phyloP scores from a whole-genome alignment of 2,113 vertebrate genomes.

The Ceratotherium simum region DNA sequence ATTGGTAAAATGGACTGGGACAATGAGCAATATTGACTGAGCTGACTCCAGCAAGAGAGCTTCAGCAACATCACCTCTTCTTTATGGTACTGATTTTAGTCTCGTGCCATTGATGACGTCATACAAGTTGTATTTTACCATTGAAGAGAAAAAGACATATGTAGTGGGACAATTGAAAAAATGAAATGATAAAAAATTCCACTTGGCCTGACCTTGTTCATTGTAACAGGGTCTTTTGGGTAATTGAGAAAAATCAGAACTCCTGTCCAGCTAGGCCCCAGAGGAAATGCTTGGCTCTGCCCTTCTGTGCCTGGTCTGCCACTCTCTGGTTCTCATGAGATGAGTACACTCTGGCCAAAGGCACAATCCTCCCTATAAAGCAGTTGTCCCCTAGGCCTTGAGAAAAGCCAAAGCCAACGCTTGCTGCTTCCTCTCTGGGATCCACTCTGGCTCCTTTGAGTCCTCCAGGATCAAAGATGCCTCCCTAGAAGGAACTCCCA shows the following conservation, averaged over 20 bases:
- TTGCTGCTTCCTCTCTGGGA: background rate
- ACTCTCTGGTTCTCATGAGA: background rate
- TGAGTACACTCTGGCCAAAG: background rate
- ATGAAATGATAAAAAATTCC: background rate
- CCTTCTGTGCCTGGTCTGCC: background rate
- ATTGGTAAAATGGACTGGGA: background rate
- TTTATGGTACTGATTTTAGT: background rate
- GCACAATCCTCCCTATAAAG: background rate
- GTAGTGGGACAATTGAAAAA: background rate
- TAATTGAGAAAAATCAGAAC: slow-evolving; percentile 49
- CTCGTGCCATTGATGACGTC: background rate
- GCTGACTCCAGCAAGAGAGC: background rate
- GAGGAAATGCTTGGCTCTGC: background rate
- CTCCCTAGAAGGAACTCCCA: background rate
- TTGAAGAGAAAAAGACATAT: background rate
- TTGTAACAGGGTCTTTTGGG: background rate
- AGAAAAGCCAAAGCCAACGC: slow-evolving; percentile 9
- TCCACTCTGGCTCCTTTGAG: background rate
- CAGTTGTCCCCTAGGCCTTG: background rate
- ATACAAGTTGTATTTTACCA: background rate
- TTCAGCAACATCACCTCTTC: background rate
- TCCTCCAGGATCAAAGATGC: background rate
- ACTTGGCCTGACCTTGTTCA: background rate
- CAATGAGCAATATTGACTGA: background rate
- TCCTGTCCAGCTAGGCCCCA: background rate